Percentiles rank a stretch among this genome's conserved stretches.
These are phyloP conservation scores for Tapirus terrestris DNA, from an alignment of 2,113 vertebrate species.

Conservation along the genomic window DNA sequence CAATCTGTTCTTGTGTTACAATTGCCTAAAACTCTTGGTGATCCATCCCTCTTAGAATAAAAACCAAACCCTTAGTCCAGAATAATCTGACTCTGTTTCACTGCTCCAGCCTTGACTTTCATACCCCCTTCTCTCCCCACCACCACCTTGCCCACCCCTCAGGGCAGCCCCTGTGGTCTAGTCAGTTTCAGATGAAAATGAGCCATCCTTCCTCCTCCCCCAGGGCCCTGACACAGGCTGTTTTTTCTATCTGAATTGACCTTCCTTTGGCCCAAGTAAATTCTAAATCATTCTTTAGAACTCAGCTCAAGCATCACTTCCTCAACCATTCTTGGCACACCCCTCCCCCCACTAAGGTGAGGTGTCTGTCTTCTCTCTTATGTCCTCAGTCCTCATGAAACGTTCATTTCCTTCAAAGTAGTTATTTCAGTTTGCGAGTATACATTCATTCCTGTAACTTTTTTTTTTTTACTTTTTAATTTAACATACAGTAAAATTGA, in stretches of 20 bases:
- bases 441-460: background rate
- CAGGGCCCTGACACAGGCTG: constrained; percentile 31
- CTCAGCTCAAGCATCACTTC: constrained; percentile 22
- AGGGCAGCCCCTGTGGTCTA: background rate
- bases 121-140: background rate
- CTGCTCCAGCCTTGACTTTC: background rate
- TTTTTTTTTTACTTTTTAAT: background rate
- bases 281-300: constrained; percentile 35
- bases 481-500: constrained; percentile 2
- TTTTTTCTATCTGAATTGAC: constrained; percentile 23
- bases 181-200: constrained; percentile 36
- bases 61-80: background rate
- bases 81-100: background rate
- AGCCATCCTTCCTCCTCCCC: constrained; percentile 18
- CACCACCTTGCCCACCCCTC: background rate
- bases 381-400: background rate
- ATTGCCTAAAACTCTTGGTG: background rate
- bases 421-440: background rate
- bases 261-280: constrained; percentile 29
- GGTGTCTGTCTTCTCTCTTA: background rate
- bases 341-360: background rate
- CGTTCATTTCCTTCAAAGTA: background rate
- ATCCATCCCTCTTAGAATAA: background rate
- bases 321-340: background rate
- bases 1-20: background rate